Percentiles rank a stretch among this genome's conserved stretches.
These are phyloP conservation scores for Fopius arisanus DNA, from an alignment of 1,140 invertebrate species.

Conservation along the genomic window DNA sequence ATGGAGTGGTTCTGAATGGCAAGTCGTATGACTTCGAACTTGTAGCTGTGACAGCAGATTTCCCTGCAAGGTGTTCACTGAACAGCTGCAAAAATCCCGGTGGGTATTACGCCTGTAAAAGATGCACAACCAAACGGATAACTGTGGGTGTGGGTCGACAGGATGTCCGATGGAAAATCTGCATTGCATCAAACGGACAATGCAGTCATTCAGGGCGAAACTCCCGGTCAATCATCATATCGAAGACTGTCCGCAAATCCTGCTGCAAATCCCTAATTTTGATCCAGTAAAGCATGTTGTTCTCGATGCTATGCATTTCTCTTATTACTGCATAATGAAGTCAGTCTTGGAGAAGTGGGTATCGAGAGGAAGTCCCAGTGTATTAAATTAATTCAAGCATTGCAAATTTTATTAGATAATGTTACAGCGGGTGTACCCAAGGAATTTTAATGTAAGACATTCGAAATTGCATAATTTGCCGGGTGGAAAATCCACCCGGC, in stretches of 20 bases:
- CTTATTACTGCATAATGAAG: background rate
- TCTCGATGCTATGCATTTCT: background rate
- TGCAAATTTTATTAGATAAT: background rate
- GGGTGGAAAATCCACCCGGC: conserved; percentile 14
- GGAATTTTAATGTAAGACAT: conserved; percentile 23
- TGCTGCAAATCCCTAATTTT: background rate
- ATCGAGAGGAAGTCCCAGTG: background rate
- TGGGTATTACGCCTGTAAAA: conserved; percentile 40
- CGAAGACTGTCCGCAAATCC: background rate
- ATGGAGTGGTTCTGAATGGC: conserved; percentile 10
- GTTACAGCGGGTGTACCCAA: background rate
- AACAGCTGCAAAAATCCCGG: conserved; percentile 38
- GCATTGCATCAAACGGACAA: background rate
- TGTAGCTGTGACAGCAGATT: conserved; percentile 30
- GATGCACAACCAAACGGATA: conserved; percentile 32
- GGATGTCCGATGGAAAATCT: conserved; percentile 18
- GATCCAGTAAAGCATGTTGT: background rate
- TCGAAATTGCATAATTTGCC: background rate
- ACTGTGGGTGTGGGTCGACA: conserved; percentile 26
- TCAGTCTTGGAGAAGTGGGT: background rate
- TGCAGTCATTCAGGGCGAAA: background rate
- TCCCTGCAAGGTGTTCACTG: conserved; percentile 33
- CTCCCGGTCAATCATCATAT: background rate
- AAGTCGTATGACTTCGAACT: conserved; percentile 31
- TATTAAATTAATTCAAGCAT: background rate